Base-by-base conservation (phyloP, 2,797 vertebrate species). In the Bradypodion ventrale region DNA sequence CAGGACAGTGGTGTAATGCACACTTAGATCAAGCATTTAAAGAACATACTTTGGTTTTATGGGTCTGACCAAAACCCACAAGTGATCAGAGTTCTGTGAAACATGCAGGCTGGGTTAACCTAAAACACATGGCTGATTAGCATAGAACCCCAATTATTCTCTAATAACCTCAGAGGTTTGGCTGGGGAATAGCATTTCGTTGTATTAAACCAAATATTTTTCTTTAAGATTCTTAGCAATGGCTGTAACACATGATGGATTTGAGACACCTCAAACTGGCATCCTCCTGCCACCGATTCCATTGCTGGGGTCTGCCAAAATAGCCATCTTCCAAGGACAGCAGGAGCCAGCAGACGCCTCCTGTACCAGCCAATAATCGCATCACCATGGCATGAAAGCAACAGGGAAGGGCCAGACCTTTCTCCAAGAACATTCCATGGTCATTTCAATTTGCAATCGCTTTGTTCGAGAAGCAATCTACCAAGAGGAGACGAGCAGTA, bases 151-250 rank as follows among this genome's bases (percentile, higher is more conserved):
- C 74, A 19, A 1, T 75, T 88, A 83, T 73, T 85, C 44, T 35
- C 68, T 69, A 83, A 2, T 1, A 86, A 60, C 79, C 80, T 88
- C 82, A 89, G 74, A 90, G 78, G 63, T 84, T 76, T 89, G 87
- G 49, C 69, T 89, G 25, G 78, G 84, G 78, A 89, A 4, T 27
- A 80, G 87, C 72, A 60, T 40, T 83, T 44, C 68, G 35, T 37
- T 8, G 59, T 82, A 78, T 72, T 81, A 78, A 25, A 84, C 23
- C 76, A 27, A 89, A 59, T 69, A 60, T 52, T 86, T 66, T 88
- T 82, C 46, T 80, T n/a, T 29, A n/a, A 35, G 63, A 46, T 82
- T 76, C 89, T 81, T 82, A 73, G 40, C 46, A 83, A 76, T 32
- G 74, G n/a, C 83, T 69, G 89, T 29, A 42, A 56, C 8, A 63